These are phyloP conservation scores for Hyles euphorbiae DNA, from an alignment of 1,140 invertebrate genomes.

Conservation along the genomic window DNA sequence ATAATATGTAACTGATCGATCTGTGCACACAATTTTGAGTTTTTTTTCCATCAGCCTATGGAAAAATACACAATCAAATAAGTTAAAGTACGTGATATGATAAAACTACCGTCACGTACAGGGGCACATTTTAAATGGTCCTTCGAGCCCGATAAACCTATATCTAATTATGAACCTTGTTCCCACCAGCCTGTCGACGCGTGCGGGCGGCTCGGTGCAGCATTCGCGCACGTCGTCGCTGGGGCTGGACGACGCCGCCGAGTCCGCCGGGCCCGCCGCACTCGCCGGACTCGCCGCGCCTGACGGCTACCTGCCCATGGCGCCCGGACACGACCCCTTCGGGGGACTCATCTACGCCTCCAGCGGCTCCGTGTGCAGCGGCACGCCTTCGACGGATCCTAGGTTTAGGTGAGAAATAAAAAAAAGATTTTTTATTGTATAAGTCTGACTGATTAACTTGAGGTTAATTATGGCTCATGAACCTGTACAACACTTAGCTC, in stretches of 20 bases:
- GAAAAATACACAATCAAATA: too few species aligned
- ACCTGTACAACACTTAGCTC: too few species aligned
- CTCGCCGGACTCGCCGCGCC: conserved; percentile 11
- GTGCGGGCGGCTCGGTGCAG: conserved; percentile 31
- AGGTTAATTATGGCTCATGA: too few species aligned
- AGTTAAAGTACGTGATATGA: too few species aligned
- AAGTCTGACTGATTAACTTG: too few species aligned
- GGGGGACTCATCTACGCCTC: conserved; percentile 60
- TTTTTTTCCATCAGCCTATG: too few species aligned
- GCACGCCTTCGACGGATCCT: conserved; percentile 71
- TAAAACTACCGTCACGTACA: too few species aligned
- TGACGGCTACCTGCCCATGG: conserved; percentile 58
- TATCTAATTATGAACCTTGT: too few species aligned
- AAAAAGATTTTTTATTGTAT: not conserved
- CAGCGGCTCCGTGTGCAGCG: conserved; percentile 84
- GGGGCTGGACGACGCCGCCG: conserved; percentile 31
- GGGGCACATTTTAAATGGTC: too few species aligned
- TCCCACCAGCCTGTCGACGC: conserved; percentile 25
- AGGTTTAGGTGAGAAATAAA: conserved; percentile 39
- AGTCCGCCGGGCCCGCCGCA: conserved; percentile 20
- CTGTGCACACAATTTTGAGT: too few species aligned
- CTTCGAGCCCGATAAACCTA: too few species aligned
- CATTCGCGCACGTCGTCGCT: conserved; percentile 57
- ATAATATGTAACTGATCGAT: too few species aligned
- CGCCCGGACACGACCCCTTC: conserved; percentile 35